phyloP scores from a whole-genome alignment of 2,113 vertebrate genomes.

The Rostratula benghalensis region DNA sequence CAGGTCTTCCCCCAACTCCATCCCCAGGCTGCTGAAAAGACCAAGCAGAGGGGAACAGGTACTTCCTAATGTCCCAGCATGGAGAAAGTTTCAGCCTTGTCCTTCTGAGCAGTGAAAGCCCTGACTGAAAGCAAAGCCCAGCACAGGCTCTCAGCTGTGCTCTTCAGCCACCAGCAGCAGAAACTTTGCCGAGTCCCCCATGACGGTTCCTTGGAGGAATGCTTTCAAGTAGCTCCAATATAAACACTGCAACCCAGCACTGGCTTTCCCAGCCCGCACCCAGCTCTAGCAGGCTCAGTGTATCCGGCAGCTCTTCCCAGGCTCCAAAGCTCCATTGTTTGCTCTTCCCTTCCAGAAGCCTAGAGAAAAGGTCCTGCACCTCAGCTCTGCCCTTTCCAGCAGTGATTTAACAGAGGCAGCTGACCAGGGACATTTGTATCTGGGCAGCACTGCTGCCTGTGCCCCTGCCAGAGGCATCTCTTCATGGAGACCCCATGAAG shows the following conservation, averaged over 20 bases:
- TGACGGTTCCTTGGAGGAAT: not conserved
- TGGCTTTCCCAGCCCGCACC: slow-evolving; percentile 27
- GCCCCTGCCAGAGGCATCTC: accelerated
- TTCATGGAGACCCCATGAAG: not conserved
- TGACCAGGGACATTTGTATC: not conserved
- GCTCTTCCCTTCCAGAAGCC: not conserved
- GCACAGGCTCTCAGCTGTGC: accelerated
- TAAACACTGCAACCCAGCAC: not conserved
- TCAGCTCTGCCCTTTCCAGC: not conserved
- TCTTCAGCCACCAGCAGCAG: not conserved
- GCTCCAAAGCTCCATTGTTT: not conserved
- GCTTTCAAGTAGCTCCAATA: slow-evolving; percentile 35
- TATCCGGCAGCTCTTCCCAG: not conserved
- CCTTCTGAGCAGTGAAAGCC: not conserved
- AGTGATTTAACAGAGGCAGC: not conserved
- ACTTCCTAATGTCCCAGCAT: not conserved
- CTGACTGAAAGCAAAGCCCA: not conserved
- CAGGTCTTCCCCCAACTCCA: not conserved
- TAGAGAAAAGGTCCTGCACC: not conserved
- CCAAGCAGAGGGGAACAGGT: not conserved
- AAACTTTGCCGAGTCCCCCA: not conserved
- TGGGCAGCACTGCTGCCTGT: not conserved
- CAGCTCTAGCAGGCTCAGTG: not conserved
- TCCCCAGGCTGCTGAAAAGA: not conserved
- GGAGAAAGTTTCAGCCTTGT: not conserved